Base-by-base conservation (phyloP, 2,113 vertebrate species). In the Nesogale talazaci region DNA sequence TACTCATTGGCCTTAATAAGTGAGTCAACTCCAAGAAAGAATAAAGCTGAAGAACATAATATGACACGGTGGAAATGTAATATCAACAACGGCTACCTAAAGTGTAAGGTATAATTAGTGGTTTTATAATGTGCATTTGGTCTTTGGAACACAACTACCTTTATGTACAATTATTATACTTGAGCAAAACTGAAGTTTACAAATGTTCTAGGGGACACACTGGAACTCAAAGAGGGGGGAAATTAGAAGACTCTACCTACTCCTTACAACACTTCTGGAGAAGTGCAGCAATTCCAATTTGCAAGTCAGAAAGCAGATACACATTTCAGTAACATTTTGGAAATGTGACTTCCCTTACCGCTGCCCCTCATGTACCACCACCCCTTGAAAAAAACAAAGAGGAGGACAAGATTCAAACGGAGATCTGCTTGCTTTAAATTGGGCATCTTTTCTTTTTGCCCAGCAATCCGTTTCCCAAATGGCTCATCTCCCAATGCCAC, bases 11-110 rank as follows among this genome's bases (percentile, higher is more conserved):
- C 76, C n/a, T 94, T 92, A 76, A 69, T 77, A 89, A 92, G 75
- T 74, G 87, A 31, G 61, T 91, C 81, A 94, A 75, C 56, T 81
- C 82, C 0, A 36, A 94, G 77, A 80, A 90, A 89, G 80, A 90
- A 34, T 75, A 93, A 90, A 91, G 61, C 74, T 77, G 79, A 88
- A 95, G 59, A 83, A 42, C 7, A 77, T 31, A 84, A 61, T 27
- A 75, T 22, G 22, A 67, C 83, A 79, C 1, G 36, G 46, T 67
- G 27, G 81, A 92, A 91, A n/a, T 83, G 61, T 27, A 87, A 82
- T 29, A 78, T 57, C 15, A 70, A 77, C 15, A 70, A 77, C 88
- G 70, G 29, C 7, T 27, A 0, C n/a, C 38, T 75, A 81, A 93
- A 88, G 38, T 42, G 10, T 42, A 79, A 86, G 46, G 46, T 77